A percentile compares a stretch with the other conserved stretches of the same genome.
Evolutionary conservation across 2,888 invertebrate species (phyloP).

Genomic region (Thymelicus acteon): DNA sequence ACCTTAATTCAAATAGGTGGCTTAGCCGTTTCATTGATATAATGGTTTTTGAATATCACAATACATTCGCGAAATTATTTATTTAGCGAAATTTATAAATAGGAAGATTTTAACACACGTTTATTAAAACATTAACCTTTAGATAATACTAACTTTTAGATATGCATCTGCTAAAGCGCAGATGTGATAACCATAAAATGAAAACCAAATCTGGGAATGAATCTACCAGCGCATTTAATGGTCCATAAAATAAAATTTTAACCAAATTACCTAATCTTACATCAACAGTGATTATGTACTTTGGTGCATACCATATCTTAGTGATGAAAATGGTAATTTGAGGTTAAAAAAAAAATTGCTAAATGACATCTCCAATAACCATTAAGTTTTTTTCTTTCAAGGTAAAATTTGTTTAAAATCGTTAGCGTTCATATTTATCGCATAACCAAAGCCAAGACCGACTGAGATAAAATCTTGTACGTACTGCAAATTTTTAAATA

Average conservation of each 20-base stretch:
- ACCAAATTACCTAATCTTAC: conserved; percentile 36
- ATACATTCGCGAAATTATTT: too few species aligned
- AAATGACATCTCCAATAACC: not conserved
- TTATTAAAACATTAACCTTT: conserved; percentile 12
- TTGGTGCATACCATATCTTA: conserved; percentile 14
- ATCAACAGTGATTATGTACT: conserved; percentile 22
- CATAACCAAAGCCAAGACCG: too few species aligned
- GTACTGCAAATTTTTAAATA: too few species aligned
- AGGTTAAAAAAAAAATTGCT: conserved; percentile 2
- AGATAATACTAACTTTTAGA: conserved; percentile 11
- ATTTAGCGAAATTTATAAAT: not conserved
- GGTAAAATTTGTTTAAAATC: too few species aligned
- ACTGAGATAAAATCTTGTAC: too few species aligned
- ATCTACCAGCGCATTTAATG: conserved; percentile 28
- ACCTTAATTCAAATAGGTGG: too few species aligned
- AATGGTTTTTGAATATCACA: too few species aligned
- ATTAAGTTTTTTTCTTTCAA: not conserved
- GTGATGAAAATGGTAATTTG: conserved; percentile 18
- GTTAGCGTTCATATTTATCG: too few species aligned
- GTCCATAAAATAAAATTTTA: conserved; percentile 23
- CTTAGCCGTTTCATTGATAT: too few species aligned
- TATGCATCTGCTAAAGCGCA: conserved; percentile 21
- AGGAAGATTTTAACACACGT: conserved; percentile 3
- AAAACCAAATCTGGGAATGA: conserved; percentile 25
- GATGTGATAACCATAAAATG: conserved; percentile 23